Percentiles rank a stretch among this genome's conserved stretches.
These are phyloP conservation scores for Drosophila austrosaltans DNA, from an alignment of 2,888 invertebrate genomes.

Conservation along the genomic window DNA sequence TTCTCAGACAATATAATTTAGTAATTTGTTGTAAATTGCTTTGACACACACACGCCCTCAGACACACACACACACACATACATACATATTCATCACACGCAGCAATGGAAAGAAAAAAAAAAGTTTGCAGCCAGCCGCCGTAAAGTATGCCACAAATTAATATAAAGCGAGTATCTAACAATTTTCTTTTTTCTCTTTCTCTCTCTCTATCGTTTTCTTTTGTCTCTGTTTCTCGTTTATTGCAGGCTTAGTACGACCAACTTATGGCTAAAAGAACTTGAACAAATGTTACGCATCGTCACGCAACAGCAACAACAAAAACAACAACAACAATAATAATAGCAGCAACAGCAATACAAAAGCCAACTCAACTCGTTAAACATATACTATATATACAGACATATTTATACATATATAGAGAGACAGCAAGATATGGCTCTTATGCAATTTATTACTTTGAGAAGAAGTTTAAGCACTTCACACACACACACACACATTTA, in stretches of 20 bases:
- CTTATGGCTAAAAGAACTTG: slow-evolving; percentile 57
- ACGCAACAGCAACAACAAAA: slow-evolving; percentile 38
- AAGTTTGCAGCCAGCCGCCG: slow-evolving; percentile 21
- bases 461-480: slow-evolving; percentile 11
- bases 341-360: slow-evolving; percentile 19
- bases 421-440: not conserved
- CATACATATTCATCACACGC: not conserved
- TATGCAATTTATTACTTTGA: slow-evolving; percentile 16
- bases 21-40: slow-evolving; percentile 13
- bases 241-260: slow-evolving; percentile 53
- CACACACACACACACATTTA: not conserved
- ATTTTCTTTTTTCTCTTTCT: slow-evolving; percentile 20
- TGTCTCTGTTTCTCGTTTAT: slow-evolving; percentile 18
- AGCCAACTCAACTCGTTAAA: slow-evolving; percentile 13
- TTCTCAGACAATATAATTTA: slow-evolving; percentile 13
- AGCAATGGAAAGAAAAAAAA: slow-evolving; percentile 8
- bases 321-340: slow-evolving; percentile 25
- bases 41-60: not conserved
- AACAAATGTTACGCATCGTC: slow-evolving; percentile 49
- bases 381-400: not conserved
- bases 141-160: slow-evolving; percentile 13
- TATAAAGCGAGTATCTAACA: slow-evolving; percentile 6
- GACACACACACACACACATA: not conserved
- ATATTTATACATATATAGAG: not conserved
- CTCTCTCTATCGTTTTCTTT: not conserved